phyloP scores from a whole-genome alignment of 2,888 invertebrate species.

The Coenonympha glycerion region DNA sequence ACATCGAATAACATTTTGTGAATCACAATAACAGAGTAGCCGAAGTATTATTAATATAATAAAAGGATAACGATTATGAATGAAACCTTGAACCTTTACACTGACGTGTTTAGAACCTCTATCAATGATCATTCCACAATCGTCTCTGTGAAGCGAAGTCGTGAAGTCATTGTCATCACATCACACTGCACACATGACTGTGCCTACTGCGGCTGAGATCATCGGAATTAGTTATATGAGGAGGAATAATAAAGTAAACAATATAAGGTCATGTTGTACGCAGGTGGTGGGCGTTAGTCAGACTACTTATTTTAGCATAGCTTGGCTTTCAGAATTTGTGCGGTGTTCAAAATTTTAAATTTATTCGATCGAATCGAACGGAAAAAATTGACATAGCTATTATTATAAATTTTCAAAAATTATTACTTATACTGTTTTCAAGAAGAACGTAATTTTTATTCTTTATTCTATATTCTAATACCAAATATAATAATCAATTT shows the following conservation, averaged over 20 bases:
- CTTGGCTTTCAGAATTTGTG: not conserved
- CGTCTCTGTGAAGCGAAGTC: conserved; percentile 35
- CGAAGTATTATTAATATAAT: conserved; percentile 1
- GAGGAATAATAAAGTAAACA: conserved; percentile 35
- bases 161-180: conserved; percentile 65
- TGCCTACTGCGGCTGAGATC: conserved; percentile 56
- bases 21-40: not conserved
- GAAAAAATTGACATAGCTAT: too few species aligned
- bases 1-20: too few species aligned
- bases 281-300: conserved; percentile 4
- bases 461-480: too few species aligned
- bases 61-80: conserved; percentile 4
- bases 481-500: too few species aligned
- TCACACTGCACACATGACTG: conserved; percentile 46
- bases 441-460: too few species aligned
- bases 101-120: conserved; percentile 17
- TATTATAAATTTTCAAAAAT: too few species aligned
- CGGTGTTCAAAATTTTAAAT: not conserved
- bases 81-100: not conserved
- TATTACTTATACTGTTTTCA: too few species aligned
- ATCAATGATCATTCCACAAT: conserved; percentile 16
- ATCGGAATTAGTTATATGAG: conserved; percentile 48
- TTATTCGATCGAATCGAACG: too few species aligned
- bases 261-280: conserved; percentile 3
- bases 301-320: not conserved